phyloP scores from a whole-genome alignment of 2,797 vertebrate species.

The Anisognathus igniventris region DNA sequence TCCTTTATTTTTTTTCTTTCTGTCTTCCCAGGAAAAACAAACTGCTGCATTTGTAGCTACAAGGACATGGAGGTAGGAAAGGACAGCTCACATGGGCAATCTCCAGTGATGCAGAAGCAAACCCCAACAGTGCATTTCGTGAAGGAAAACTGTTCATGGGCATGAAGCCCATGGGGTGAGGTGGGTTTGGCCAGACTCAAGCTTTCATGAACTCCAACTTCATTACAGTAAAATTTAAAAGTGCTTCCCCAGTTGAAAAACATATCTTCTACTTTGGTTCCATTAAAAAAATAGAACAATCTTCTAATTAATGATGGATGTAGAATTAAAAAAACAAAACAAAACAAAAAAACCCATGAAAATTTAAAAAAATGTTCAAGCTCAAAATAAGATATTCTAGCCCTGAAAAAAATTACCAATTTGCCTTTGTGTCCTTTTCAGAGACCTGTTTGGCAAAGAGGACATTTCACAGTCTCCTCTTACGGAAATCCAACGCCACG shows the following conservation, averaged over 20 bases:
- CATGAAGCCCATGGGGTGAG: background rate
- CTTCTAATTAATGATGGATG: background rate
- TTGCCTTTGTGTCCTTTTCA: background rate
- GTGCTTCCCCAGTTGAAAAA: background rate
- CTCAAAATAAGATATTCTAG: background rate
- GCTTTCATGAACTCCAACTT: background rate
- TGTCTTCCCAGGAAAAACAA: background rate
- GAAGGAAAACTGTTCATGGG: background rate
- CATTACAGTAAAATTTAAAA: background rate
- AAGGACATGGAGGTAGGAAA: background rate
- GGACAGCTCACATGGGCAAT: background rate
- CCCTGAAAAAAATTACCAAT: background rate
- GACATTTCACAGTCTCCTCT: background rate
- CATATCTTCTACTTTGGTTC: background rate
- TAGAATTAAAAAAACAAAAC: background rate
- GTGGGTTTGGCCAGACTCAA: background rate
- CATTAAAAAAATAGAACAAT: background rate
- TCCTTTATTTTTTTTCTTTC: background rate
- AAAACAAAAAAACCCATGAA: background rate
- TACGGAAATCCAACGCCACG: background rate
- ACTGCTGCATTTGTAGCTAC: background rate
- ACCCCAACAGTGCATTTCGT: accelerated
- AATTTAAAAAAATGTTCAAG: background rate
- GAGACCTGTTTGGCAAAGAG: background rate
- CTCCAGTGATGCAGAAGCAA: background rate